Evolutionary conservation across 2,113 vertebrate genomes (phyloP).

Genomic region (Microtus oregoni): DNA sequence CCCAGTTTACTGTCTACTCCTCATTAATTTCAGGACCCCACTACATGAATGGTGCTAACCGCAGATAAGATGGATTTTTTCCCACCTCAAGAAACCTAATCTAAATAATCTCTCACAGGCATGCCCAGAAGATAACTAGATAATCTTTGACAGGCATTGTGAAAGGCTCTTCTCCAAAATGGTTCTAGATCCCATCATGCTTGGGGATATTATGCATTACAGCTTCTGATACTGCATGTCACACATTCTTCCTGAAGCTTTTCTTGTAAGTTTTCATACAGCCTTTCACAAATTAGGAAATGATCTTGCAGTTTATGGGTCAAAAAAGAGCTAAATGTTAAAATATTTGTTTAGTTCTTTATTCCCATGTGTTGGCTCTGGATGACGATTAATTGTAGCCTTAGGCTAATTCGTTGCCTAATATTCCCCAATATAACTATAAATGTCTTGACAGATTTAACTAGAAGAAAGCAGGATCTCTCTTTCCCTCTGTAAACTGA

Average conservation of each 20-base stretch:
- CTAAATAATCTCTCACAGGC: background rate
- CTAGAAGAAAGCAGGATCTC: background rate
- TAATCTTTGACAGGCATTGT: background rate
- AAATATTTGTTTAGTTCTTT: slow-evolving; percentile 59
- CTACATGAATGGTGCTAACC: background rate
- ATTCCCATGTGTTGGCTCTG: slow-evolving; percentile 42
- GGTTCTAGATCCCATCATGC: background rate
- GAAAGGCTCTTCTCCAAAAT: background rate
- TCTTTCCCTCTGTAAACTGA: background rate
- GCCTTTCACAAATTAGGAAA: background rate
- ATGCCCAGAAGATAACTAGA: background rate
- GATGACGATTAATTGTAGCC: slow-evolving; percentile 58
- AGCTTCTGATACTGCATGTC: background rate
- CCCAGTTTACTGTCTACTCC: background rate
- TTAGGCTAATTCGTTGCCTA: slow-evolving; percentile 72
- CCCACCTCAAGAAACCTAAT: background rate
- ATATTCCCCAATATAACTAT: slow-evolving; percentile 46
- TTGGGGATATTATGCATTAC: background rate
- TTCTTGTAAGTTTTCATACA: slow-evolving; percentile 6
- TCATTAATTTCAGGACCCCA: background rate
- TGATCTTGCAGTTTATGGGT: slow-evolving; percentile 32
- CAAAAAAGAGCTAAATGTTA: slow-evolving; percentile 38
- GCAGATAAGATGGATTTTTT: background rate
- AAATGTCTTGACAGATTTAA: slow-evolving; percentile 56
- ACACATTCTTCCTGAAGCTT: background rate